A percentile compares a stretch with the other conserved stretches of the same genome.
These are phyloP conservation scores for Okapia johnstoni DNA, from an alignment of 2,113 vertebrate species.

Conservation along the genomic window DNA sequence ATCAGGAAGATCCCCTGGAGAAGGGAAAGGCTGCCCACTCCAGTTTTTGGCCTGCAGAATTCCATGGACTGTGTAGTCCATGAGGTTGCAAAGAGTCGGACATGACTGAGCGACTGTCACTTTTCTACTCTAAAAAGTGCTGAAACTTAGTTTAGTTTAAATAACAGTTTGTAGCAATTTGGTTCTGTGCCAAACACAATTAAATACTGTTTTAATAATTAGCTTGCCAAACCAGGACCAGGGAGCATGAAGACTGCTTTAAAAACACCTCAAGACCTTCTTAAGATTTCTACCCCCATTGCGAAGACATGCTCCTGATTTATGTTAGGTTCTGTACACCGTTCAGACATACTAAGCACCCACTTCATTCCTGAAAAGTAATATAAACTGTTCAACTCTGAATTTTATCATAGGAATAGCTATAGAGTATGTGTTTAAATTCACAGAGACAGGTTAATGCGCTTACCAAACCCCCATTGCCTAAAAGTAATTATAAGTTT, in stretches of 20 bases:
- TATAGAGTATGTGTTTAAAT: conserved; percentile 24
- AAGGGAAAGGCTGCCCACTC: background rate
- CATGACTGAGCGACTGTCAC: background rate
- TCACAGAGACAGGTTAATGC: conserved; percentile 51
- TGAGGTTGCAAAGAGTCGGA: background rate
- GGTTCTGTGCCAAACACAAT: background rate
- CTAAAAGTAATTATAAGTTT: conserved; percentile 68
- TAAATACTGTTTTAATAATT: background rate
- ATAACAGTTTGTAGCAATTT: background rate
- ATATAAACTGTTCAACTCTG: conserved; percentile 19
- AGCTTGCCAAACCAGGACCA: conserved; percentile 60
- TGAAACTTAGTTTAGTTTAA: conserved; percentile 4
- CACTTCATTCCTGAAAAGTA: conserved; percentile 42
- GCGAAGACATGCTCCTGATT: conserved; percentile 45
- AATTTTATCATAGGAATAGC: conserved; percentile 8
- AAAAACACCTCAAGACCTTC: conserved; percentile 55
- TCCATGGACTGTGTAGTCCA: background rate
- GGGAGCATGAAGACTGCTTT: conserved; percentile 67
- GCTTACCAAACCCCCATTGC: conserved; percentile 48
- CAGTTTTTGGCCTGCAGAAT: background rate
- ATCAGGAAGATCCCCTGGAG: background rate
- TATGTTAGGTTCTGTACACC: background rate
- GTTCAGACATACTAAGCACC: conserved; percentile 27
- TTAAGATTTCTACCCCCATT: conserved; percentile 54
- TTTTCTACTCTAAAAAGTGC: background rate